phyloP scores from a whole-genome alignment of 2,888 invertebrate species.

The Ennomos quercinarius region DNA sequence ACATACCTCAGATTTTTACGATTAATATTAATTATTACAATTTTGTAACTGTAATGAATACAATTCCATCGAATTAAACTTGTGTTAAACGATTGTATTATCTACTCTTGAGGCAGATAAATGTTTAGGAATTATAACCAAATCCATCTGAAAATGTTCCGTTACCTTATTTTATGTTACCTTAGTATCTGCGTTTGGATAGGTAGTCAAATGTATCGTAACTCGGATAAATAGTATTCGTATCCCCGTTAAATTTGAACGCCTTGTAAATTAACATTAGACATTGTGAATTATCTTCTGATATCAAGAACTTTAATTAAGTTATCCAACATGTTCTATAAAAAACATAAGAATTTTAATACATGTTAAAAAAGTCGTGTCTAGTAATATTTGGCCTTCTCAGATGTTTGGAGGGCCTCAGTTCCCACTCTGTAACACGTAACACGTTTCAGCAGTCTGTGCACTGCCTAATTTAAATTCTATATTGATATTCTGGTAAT shows the following conservation, averaged over 20 bases:
- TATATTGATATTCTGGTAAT: conserved; percentile 50
- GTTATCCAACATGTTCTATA: conserved; percentile 1
- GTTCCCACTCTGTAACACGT: conserved; percentile 49
- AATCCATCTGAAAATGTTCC: conserved; percentile 4
- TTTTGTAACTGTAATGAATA: background rate
- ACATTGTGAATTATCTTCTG: conserved; percentile 9
- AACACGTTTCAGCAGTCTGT: conserved; percentile 61
- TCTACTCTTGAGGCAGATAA: background rate
- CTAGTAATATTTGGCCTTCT: conserved; percentile 42
- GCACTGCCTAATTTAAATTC: conserved; percentile 59
- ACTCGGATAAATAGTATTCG: conserved; percentile 8
- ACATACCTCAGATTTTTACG: conserved; percentile 1
- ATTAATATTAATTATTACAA: background rate
- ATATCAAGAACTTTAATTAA: conserved; percentile 8
- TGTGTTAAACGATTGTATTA: background rate
- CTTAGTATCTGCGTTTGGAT: background rate
- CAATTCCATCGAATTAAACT: background rate
- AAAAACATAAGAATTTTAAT: conserved; percentile 15
- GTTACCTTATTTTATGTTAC: conserved; percentile 6
- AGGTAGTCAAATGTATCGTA: conserved; percentile 12
- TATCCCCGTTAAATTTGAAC: too few species aligned
- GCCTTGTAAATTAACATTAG: conserved; percentile 12
- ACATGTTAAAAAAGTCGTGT: conserved; percentile 20
- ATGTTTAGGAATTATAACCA: conserved; percentile 3
- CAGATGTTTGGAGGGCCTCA: conserved; percentile 55